Percentiles rank a stretch among this genome's conserved stretches.
These are phyloP conservation scores for Agriopis leucophaearia DNA, from an alignment of 2,888 invertebrate species.

Conservation along the genomic window DNA sequence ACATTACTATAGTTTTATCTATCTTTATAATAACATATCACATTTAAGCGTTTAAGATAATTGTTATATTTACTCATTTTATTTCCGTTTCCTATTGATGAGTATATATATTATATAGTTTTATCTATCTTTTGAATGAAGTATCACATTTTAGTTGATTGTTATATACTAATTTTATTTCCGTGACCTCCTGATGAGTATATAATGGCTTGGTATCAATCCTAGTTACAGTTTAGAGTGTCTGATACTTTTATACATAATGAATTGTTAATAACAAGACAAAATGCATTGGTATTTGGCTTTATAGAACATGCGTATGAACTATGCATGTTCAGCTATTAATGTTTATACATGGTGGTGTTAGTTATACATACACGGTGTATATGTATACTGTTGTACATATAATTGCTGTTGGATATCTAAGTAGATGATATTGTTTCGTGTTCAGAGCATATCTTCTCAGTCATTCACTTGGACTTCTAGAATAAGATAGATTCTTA, in stretches of 20 bases:
- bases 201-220: conserved; percentile 44
- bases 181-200: not conserved
- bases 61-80: not conserved
- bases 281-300: conserved; percentile 87
- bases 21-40: not conserved
- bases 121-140: not conserved
- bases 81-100: not conserved
- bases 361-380: conserved; percentile 66
- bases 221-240: conserved; percentile 48
- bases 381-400: conserved; percentile 72
- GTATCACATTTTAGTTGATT: not conserved
- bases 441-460: conserved; percentile 78
- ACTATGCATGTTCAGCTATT: conserved; percentile 80
- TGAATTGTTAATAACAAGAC: conserved; percentile 75
- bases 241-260: conserved; percentile 59
- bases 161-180: not conserved
- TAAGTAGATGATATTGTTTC: conserved; percentile 70
- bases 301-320: conserved; percentile 82
- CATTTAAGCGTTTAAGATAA: no score
- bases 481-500: conserved; percentile 57
- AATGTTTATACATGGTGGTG: conserved; percentile 74
- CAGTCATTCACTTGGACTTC: conserved; percentile 55
- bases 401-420: conserved; percentile 70
- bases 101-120: conserved; percentile 23
- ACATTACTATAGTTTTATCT: no score